Percentiles rank a stretch among this genome's conserved stretches.
Conservation (phyloP, 2,888 invertebrate genomes). For the Phlogophora meticulosa region DNA sequence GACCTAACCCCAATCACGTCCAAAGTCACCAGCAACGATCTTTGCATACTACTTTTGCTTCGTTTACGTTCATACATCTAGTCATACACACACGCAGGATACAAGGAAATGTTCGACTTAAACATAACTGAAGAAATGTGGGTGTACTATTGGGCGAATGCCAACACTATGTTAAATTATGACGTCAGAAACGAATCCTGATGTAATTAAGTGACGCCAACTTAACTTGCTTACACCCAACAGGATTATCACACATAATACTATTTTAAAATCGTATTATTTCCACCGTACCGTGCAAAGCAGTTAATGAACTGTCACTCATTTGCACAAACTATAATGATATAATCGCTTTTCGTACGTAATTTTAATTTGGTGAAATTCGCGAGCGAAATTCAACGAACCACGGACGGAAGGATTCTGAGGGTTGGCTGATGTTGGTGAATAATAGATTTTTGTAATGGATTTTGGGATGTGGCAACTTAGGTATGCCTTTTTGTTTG, state of each 20-base stretch:
- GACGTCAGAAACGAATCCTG: not conserved
- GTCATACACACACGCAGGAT: too few species aligned
- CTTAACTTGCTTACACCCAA: slow-evolving; percentile 1
- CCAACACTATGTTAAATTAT: not conserved
- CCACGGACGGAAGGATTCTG: slow-evolving; percentile 30
- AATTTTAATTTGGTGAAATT: slow-evolving; percentile 65
- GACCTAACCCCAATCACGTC: too few species aligned
- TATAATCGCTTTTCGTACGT: slow-evolving; percentile 65
- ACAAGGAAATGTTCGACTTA: too few species aligned
- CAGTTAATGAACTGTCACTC: slow-evolving; percentile 67
- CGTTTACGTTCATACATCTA: too few species aligned
- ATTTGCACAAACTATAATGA: slow-evolving; percentile 65
- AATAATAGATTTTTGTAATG: slow-evolving; percentile 36
- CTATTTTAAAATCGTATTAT: slow-evolving; percentile 57
- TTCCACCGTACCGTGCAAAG: slow-evolving; percentile 29
- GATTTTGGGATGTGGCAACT: slow-evolving; percentile 6
- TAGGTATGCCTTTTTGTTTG: slow-evolving; percentile 2
- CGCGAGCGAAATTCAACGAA: slow-evolving; percentile 59
- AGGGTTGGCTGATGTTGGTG: slow-evolving; percentile 47
- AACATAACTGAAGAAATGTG: too few species aligned
- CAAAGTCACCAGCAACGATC: too few species aligned
- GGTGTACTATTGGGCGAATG: too few species aligned
- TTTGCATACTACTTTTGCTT: too few species aligned
- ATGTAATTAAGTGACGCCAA: slow-evolving; percentile 9
- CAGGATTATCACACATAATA: slow-evolving; percentile 23